A percentile compares a stretch with the other conserved stretches of the same genome.
phyloP scores from a whole-genome alignment of 1,140 invertebrate genomes.

The Onthophagus taurus region DNA sequence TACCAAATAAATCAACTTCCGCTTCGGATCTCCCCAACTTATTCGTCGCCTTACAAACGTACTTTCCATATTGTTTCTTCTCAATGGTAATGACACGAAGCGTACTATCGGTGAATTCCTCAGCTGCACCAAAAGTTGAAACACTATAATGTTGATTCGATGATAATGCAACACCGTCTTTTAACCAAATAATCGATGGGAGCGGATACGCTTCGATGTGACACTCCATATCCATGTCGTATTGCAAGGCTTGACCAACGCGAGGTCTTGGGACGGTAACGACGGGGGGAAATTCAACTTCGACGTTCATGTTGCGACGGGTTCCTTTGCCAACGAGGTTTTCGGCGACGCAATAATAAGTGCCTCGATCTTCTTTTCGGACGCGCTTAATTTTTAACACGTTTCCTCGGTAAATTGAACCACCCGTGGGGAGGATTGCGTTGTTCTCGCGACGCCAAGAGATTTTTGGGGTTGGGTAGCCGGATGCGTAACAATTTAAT shows the following conservation, averaged over 20 bases:
- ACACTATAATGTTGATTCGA: constrained; percentile 88
- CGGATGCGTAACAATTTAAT: constrained; percentile 80
- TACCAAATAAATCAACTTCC: constrained; percentile 73
- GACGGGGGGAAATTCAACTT: constrained; percentile 81
- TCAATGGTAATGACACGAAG: constrained; percentile 83
- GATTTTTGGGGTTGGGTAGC: constrained; percentile 71
- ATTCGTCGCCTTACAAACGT: constrained; percentile 78
- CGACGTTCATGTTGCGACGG: constrained; percentile 72
- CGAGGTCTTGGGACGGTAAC: constrained; percentile 71
- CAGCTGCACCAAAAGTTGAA: constrained; percentile 80
- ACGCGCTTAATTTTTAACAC: constrained; percentile 68
- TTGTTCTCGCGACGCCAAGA: constrained; percentile 91
- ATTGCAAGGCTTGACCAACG: constrained; percentile 78
- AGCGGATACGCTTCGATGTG: constrained; percentile 88
- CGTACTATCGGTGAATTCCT: constrained; percentile 84
- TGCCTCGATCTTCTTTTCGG: constrained; percentile 82
- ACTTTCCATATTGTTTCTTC: constrained; percentile 79
- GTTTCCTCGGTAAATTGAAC: constrained; percentile 73
- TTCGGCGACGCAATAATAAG: constrained; percentile 89
- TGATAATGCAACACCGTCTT: constrained; percentile 66
- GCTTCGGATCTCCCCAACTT: constrained; percentile 74
- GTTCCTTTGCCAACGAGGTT: constrained; percentile 81
- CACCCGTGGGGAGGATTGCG: constrained; percentile 81
- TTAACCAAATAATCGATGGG: constrained; percentile 78
- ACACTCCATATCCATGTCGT: constrained; percentile 87